phyloP scores from a whole-genome alignment of 2,113 vertebrate species.

The Phaethon lepturus region DNA sequence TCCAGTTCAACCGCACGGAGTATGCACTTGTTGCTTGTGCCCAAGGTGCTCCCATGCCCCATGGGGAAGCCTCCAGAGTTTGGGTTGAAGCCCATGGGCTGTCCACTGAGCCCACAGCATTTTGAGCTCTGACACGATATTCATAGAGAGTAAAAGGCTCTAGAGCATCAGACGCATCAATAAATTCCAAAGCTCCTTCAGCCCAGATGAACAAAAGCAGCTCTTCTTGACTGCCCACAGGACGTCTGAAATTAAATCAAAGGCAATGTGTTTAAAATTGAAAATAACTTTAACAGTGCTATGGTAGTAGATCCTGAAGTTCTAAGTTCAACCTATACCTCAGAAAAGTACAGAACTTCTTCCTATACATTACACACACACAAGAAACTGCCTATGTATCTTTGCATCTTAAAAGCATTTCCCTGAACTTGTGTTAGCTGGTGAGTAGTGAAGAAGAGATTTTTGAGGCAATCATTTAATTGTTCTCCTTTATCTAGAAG shows the following conservation, averaged over 20 bases:
- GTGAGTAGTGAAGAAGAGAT: neutral
- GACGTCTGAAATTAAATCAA: conserved; percentile 77
- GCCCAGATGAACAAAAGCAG: conserved; percentile 86
- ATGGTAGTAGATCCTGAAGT: neutral
- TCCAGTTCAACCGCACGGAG: conserved; percentile 86
- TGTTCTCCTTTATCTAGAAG: neutral
- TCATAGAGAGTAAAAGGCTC: conserved; percentile 85
- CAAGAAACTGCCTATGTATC: neutral
- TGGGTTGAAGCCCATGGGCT: conserved; percentile 81
- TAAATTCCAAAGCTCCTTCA: conserved; percentile 84
- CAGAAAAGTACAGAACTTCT: neutral
- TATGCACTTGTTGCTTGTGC: conserved; percentile 80
- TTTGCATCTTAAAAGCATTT: neutral
- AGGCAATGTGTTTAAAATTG: neutral
- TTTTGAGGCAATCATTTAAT: neutral
- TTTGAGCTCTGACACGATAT: conserved; percentile 82
- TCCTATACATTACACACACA: neutral
- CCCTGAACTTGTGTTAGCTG: neutral
- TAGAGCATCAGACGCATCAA: conserved; percentile 79
- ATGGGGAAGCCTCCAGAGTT: conserved; percentile 84
- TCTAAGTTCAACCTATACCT: neutral
- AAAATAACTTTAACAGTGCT: neutral
- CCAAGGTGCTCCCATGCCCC: conserved; percentile 77
- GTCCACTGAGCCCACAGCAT: conserved; percentile 81
- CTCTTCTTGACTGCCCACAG: conserved; percentile 77